Evolutionary conservation across 2,113 vertebrate genomes (phyloP), one percentile per base, ranked within the genome.

Genomic region (Hippoglossus stenolepis): DNA sequence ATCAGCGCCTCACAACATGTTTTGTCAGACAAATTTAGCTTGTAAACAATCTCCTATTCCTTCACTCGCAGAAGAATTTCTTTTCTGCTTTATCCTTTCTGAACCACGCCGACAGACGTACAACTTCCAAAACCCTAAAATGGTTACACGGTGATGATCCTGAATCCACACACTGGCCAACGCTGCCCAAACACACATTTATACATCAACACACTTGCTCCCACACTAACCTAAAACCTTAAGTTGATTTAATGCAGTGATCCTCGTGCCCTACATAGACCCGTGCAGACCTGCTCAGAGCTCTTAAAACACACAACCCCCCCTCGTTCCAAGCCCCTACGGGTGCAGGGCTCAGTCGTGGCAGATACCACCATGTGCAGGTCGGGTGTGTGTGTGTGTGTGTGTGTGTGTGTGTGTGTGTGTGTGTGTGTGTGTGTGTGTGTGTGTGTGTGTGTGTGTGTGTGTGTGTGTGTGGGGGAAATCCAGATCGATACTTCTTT

Each of bases 241-340:
- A 54, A 65, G 71, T 66, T 84, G 80, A 40, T 84, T 82, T 81
- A 84, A 83, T 26, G 63, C 82, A 69, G 58, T 66, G 77, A 82
- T 76, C 78, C 76, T 62, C 14, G 0, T 85, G 85, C 47, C 81
- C 83, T 73, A 91, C 68, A 75, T 87, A 84, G 28, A 59, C 62
- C 40, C 20, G 2, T 60, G 18, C 38, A 74, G 28, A 57, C 67
- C 28, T 53, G 47, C 47, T 18, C 43, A 2, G 47, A 1, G 14
- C 57, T 26, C 66, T 40, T 35, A 73, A 56, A 60, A 62, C 62
- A 14, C 64, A 28, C 45, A 28, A 21, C 5, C 23, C 10, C 40
- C 64, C 73, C 71, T 45, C 68, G 53, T 76, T 43, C 68, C 0
- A n/a, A 63, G 60, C 61, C 77, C 67, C 0, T 53, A 28, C 5